These are phyloP conservation scores for Rhegmatorhina hoffmannsi DNA, from an alignment of 2,113 vertebrate species.

Conservation along the genomic window DNA sequence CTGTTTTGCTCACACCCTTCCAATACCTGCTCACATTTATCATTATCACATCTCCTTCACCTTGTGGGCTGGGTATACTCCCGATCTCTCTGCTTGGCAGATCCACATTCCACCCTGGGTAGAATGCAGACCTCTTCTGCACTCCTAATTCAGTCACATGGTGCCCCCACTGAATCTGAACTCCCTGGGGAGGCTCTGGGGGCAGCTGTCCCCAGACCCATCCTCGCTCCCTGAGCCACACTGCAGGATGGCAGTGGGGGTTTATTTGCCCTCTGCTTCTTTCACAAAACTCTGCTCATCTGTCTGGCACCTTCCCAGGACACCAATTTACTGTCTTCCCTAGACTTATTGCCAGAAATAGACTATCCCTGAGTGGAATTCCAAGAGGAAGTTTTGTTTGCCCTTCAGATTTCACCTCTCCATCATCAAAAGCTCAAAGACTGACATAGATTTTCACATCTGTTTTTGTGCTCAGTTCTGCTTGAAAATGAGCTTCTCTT, in stretches of 20 bases:
- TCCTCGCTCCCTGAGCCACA: rapidly evolving
- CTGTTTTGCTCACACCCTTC: not conserved
- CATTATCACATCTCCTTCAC: not conserved
- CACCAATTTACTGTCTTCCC: not conserved
- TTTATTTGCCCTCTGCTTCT: not conserved
- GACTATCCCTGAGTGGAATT: not conserved
- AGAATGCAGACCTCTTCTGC: not conserved
- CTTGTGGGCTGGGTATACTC: not conserved
- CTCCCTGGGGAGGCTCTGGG: not conserved
- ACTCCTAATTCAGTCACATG: not conserved
- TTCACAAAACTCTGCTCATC: not conserved
- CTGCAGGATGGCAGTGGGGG: rapidly evolving
- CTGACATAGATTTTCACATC: not conserved
- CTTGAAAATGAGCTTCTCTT: not conserved
- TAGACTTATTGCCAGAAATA: not conserved
- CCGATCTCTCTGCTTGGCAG: not conserved
- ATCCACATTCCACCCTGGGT: not conserved
- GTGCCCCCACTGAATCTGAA: not conserved
- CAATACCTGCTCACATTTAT: not conserved
- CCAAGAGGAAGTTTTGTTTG: not conserved
- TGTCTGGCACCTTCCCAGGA: not conserved
- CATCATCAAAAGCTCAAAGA: not conserved
- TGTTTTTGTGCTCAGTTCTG: not conserved
- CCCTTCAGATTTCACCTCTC: not conserved
- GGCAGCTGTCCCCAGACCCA: not conserved